Evolutionary conservation across 2,113 vertebrate species (phyloP), one percentile per base, ranked within the genome.

Genomic region (Antechinus flavipes): DNA sequence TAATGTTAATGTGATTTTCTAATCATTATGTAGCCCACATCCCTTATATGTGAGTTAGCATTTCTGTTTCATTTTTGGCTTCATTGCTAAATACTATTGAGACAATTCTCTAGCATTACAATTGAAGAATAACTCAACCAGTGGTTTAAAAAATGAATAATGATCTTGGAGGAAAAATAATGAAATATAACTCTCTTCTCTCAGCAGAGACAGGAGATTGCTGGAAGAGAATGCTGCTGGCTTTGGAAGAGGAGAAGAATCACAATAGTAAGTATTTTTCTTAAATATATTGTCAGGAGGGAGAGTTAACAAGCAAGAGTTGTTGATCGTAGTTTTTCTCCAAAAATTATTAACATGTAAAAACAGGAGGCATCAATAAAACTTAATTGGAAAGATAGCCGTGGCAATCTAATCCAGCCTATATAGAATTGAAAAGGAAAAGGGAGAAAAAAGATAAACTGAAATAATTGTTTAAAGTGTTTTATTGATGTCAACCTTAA

Each of bases 121-220:
- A 49, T 94, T 93, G 89, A 92, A 96, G 54, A 93, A 89, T 90
- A 93, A 92, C 61, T 91, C 92, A 93, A 26, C 61, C 91, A 54
- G 54, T 90, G 89, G 30, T n/a, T 76, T 49, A 49, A 52, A 14
- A 68, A 35, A 68, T 68, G 12, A 68, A 68, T 68, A 35, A 14
- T 68, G 58, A 14, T 76, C 61, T 76, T n/a, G 35, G 35, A 76
- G 61, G 6, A 76, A 76, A 76, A 35, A 76, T 76, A 76, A n/a
- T n/a, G 61, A 76, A 76, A 76, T 30, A 30, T n/a, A 76, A n/a
- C 30, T 76, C 4, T 76, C 35, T 76, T 11, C 9, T n/a, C 35
- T 16, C 14, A n/a, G 61, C 35, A 76, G 3, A 76, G 61, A 35
- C 4, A 35, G 30, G 58, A 68, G 11, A 12, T 11, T 68, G 35